A percentile compares a stretch with the other conserved stretches of the same genome.
Evolutionary conservation across 2,888 invertebrate genomes (phyloP).

Genomic region (Synanthedon formicaeformis): DNA sequence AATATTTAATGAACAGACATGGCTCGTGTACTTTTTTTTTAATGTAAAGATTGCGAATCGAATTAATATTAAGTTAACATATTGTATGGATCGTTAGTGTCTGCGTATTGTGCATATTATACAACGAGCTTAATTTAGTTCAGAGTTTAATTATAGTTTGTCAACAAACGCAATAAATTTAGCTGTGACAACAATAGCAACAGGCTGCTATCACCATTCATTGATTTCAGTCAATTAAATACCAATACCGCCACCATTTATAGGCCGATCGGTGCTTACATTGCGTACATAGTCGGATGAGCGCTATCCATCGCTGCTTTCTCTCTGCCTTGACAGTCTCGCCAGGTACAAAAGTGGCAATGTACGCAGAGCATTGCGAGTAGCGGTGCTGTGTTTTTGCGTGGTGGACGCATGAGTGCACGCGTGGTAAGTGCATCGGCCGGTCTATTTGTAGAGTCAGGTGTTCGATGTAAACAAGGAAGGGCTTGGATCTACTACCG

Average conservation of each 20-base stretch:
- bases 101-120: too few relatives aligned
- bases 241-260: conserved; percentile 31
- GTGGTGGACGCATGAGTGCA: not conserved
- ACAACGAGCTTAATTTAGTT: not conserved
- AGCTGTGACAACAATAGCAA: conserved; percentile 8
- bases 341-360: too few relatives aligned
- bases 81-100: too few relatives aligned
- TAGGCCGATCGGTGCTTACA: not conserved
- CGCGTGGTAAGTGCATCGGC: conserved; percentile 34
- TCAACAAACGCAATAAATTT: conserved; percentile 5
- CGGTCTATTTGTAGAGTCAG: conserved; percentile 44
- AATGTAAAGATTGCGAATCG: too few relatives aligned
- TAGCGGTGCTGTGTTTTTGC: not conserved
- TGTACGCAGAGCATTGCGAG: too few relatives aligned
- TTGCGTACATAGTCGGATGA: not conserved
- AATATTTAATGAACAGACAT: too few relatives aligned
- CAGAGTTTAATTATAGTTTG: not conserved
- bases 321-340: not conserved
- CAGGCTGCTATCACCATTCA: conserved; percentile 27
- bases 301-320: not conserved
- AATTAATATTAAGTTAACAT: too few relatives aligned
- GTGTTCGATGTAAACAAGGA: conserved; percentile 16
- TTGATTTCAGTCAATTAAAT: conserved; percentile 44
- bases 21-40: too few relatives aligned
- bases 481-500: not conserved